Percentiles rank a stretch among this genome's conserved stretches.
Conservation (phyloP, 2,888 invertebrate species). For the Hofmannophila pseudospretella region DNA sequence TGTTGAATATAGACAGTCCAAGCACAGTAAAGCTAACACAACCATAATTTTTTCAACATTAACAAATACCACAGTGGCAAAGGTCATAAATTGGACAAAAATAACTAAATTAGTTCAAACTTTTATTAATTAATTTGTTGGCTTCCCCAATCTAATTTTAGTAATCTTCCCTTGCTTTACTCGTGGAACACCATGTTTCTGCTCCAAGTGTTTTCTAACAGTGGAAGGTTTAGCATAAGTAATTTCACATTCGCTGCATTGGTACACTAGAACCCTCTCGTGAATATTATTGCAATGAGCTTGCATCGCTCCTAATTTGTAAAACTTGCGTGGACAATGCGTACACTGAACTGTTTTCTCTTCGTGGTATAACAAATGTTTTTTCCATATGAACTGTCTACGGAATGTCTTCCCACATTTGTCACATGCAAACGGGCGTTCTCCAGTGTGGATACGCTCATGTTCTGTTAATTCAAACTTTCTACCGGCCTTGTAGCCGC, state of each 20-base stretch:
- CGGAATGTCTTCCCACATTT: constrained; percentile 64
- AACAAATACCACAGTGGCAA: too few species aligned
- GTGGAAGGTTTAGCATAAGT: constrained; percentile 53
- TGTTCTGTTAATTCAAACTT: constrained; percentile 52
- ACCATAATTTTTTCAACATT: too few species aligned
- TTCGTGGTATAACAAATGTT: constrained; percentile 54
- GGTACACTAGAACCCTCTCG: constrained; percentile 48
- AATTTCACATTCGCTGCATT: constrained; percentile 49
- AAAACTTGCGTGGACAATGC: constrained; percentile 54
- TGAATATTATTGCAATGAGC: constrained; percentile 58
- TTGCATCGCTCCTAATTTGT: constrained; percentile 37
- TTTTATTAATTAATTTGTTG: too few species aligned
- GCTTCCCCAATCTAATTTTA: constrained; percentile 19
- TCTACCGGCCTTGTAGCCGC: constrained; percentile 51
- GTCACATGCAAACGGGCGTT: constrained; percentile 62
- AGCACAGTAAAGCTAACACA: too few species aligned
- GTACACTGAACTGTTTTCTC: constrained; percentile 56
- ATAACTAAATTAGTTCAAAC: too few species aligned
- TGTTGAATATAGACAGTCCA: too few species aligned
- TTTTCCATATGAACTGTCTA: constrained; percentile 53
- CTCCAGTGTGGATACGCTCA: constrained; percentile 55
- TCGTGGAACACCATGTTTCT: constrained; percentile 54
- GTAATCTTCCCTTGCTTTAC: constrained; percentile 56
- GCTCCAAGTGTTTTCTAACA: constrained; percentile 52
- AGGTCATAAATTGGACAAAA: too few species aligned